These are phyloP conservation scores for Phortica magna DNA, from an alignment of 2,888 invertebrate genomes.

Conservation along the genomic window DNA sequence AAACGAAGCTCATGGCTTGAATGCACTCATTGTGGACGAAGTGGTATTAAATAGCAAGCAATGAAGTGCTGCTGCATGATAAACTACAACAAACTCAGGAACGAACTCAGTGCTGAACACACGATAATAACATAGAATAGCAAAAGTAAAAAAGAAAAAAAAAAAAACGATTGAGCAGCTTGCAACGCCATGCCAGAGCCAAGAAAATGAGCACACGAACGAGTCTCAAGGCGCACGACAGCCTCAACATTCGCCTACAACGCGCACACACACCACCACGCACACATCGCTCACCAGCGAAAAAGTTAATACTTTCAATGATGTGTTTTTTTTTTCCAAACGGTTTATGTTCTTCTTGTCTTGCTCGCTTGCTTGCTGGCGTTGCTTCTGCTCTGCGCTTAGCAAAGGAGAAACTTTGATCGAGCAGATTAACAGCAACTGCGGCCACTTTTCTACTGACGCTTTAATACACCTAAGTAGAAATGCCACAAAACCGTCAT, in stretches of 20 bases:
- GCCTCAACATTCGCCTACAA: neutral
- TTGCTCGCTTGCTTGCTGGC: neutral
- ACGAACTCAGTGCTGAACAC: neutral
- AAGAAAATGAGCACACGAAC: constrained; percentile 1
- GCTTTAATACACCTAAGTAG: neutral
- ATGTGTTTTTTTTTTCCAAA: neutral
- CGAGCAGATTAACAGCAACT: constrained; percentile 18
- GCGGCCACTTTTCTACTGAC: constrained; percentile 9
- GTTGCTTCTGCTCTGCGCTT: too few species aligned
- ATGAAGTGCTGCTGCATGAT: constrained; percentile 11
- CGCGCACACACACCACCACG: too few species aligned
- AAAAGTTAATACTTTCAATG: constrained; percentile 11
- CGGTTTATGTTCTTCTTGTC: neutral
- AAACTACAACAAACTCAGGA: constrained; percentile 1
- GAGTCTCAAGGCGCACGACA: neutral
- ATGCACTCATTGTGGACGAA: constrained; percentile 49
- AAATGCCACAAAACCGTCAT: neutral
- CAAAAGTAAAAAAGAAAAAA: constrained; percentile 2
- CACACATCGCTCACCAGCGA: neutral
- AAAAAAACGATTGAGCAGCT: constrained; percentile 16
- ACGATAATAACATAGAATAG: neutral
- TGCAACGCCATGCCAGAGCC: constrained; percentile 11
- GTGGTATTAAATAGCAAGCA: constrained; percentile 14
- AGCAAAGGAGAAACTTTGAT: constrained; percentile 15
- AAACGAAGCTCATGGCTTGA: constrained; percentile 65